A percentile compares a stretch with the other conserved stretches of the same genome.
phyloP scores from a whole-genome alignment of 2,113 vertebrate genomes.

The Amblyopsis rosae region DNA sequence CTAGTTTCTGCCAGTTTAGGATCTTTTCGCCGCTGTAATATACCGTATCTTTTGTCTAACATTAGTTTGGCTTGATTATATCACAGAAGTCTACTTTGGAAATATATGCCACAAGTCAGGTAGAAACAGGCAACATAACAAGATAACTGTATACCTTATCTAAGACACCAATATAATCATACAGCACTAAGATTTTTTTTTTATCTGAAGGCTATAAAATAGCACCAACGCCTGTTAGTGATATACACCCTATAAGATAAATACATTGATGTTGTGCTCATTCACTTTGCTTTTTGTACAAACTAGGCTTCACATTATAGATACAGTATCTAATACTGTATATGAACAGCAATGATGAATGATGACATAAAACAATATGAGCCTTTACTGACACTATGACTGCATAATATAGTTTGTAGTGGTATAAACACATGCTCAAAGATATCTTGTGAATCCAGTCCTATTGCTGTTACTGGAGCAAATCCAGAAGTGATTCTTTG shows the following conservation, averaged over 20 bases:
- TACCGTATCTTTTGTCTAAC: constrained; percentile 12
- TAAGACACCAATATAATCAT: constrained; percentile 1
- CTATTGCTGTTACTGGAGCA: not conserved
- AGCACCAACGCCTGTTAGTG: too few species aligned
- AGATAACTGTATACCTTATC: constrained; percentile 20
- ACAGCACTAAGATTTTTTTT: not conserved
- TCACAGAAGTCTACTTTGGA: constrained; percentile 30
- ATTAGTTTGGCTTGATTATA: constrained; percentile 2
- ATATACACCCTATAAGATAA: too few species aligned
- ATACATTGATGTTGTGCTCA: too few species aligned
- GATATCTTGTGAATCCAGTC: not conserved
- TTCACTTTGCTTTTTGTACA: too few species aligned
- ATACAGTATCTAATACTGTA: too few species aligned
- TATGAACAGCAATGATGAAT: too few species aligned
- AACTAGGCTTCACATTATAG: too few species aligned
- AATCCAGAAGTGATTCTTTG: not conserved
- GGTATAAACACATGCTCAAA: not conserved
- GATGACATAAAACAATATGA: too few species aligned
- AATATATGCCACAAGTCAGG: constrained; percentile 42
- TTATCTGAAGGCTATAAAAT: too few species aligned
- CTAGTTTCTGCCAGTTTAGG: not conserved
- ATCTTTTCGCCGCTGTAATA: constrained; percentile 6
- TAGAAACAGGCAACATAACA: constrained; percentile 36
- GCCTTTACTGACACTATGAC: too few species aligned
- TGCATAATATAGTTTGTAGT: too few species aligned